Evolutionary conservation across 53 echinoderm and acorn worm species (phyloP).

Genomic region (Holothuria scabra): DNA sequence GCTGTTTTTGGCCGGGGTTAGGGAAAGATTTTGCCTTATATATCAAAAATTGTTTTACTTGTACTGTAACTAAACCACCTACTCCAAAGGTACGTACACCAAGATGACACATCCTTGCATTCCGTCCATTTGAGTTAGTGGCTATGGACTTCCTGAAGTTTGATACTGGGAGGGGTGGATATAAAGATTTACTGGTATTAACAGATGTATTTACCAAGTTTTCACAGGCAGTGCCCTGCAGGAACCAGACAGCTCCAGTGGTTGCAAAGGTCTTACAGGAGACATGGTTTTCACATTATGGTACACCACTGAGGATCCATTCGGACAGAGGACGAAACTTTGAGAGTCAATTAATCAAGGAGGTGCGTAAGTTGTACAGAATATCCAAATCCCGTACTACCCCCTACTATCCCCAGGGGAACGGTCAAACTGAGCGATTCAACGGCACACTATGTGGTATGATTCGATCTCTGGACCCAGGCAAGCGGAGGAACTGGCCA

Average conservation of each 20-base stretch:
- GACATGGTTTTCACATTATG: constrained; percentile 64
- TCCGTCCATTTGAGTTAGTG: constrained; percentile 60
- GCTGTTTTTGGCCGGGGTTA: constrained; percentile 68
- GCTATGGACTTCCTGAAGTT: constrained; percentile 73
- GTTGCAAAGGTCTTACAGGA: constrained; percentile 57
- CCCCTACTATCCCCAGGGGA: constrained; percentile 53
- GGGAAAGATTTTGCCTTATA: constrained; percentile 49
- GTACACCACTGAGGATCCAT: constrained; percentile 60
- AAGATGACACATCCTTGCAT: constrained; percentile 64
- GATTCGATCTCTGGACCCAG: constrained; percentile 33
- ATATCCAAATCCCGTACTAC: constrained; percentile 52
- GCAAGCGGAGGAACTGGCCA: constrained; percentile 44
- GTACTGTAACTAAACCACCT: constrained; percentile 54
- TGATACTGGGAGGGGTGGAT: constrained; percentile 62
- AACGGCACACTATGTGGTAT: constrained; percentile 53
- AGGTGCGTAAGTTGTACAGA: constrained; percentile 43
- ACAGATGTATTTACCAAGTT: constrained; percentile 73
- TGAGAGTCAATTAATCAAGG: constrained; percentile 50
- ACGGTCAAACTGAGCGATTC: constrained; percentile 58
- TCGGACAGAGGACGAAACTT: constrained; percentile 72
- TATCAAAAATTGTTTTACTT: constrained; percentile 59
- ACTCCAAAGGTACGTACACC: constrained; percentile 52
- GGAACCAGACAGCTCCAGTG: constrained; percentile 56
- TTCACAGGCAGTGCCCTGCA: constrained; percentile 63
- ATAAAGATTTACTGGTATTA: constrained; percentile 65